These are phyloP conservation scores for Mormyrus proboscirostris DNA, from an alignment of 2,797 vertebrate species.

Conservation along the genomic window DNA sequence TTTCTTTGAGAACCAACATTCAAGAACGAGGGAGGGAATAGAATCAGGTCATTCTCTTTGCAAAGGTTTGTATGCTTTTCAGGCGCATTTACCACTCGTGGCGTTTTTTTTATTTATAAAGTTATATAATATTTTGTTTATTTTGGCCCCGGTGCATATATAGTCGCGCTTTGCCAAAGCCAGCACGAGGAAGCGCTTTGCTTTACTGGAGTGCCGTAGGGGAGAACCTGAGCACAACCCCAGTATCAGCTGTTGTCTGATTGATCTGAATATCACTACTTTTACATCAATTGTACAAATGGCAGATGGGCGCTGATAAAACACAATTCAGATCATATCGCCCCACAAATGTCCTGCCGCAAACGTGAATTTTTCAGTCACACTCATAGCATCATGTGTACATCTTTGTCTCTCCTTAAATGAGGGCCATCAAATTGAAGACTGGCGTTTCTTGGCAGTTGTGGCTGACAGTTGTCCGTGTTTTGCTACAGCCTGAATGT, in stretches of 20 bases:
- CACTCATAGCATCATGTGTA: neutral
- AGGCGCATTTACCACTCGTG: neutral
- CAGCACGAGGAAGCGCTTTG: neutral
- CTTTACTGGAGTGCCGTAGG: neutral
- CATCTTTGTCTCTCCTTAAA: neutral
- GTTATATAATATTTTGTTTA: neutral
- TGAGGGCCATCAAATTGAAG: neutral
- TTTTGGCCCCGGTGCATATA: neutral
- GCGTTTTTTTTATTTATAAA: neutral
- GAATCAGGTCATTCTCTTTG: neutral
- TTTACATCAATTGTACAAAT: neutral
- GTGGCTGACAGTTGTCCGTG: neutral
- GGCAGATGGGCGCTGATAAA: neutral
- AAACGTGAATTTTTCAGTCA: neutral
- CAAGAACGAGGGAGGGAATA: neutral
- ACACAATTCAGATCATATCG: neutral
- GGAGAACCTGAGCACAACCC: neutral
- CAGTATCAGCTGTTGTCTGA: neutral
- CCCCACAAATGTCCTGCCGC: neutral
- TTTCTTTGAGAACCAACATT: neutral
- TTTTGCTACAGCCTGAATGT: neutral
- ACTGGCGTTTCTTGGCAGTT: neutral
- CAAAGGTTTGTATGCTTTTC: neutral
- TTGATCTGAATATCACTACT: neutral
- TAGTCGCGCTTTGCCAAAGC: neutral